Conservation (phyloP, 2,797 vertebrate genomes). For the Diplodus sargus region DNA sequence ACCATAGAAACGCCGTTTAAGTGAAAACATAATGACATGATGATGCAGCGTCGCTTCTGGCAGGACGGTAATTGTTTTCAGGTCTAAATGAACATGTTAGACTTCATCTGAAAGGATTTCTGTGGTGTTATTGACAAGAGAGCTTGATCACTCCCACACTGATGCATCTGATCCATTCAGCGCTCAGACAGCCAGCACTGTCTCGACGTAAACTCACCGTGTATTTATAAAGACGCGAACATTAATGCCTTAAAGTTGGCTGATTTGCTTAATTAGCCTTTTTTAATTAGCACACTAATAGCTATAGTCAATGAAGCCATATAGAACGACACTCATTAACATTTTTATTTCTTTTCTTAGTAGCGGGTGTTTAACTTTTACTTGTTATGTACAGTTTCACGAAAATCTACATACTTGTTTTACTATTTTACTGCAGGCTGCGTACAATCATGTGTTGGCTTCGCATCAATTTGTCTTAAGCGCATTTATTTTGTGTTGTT, state of each 20-base stretch:
- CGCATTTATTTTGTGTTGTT: not conserved
- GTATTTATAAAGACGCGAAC: not conserved
- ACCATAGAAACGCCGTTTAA: not conserved
- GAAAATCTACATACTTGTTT: not conserved
- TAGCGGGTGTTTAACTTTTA: not conserved
- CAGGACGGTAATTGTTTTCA: slow-evolving; percentile 11
- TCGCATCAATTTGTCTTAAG: not conserved
- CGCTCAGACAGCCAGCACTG: not conserved
- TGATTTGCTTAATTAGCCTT: slow-evolving; percentile 48
- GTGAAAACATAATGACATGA: not conserved
- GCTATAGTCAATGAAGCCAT: slow-evolving; percentile 37
- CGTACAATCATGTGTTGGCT: not conserved
- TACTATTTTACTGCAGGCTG: not conserved
- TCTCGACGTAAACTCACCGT: not conserved
- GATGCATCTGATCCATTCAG: not conserved
- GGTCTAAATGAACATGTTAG: slow-evolving; percentile 2
- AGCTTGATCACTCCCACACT: slow-evolving; percentile 18
- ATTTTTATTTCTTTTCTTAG: not conserved
- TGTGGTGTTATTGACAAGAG: not conserved
- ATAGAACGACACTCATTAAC: slow-evolving; percentile 11
- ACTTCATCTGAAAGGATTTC: slow-evolving; percentile 10
- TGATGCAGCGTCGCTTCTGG: not conserved
- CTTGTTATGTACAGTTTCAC: not conserved
- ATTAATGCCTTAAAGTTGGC: slow-evolving; percentile 14
- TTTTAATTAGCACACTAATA: slow-evolving; percentile 49